Conservation (phyloP, 1,140 invertebrate genomes). For the Neodiprion lecontei region DNA sequence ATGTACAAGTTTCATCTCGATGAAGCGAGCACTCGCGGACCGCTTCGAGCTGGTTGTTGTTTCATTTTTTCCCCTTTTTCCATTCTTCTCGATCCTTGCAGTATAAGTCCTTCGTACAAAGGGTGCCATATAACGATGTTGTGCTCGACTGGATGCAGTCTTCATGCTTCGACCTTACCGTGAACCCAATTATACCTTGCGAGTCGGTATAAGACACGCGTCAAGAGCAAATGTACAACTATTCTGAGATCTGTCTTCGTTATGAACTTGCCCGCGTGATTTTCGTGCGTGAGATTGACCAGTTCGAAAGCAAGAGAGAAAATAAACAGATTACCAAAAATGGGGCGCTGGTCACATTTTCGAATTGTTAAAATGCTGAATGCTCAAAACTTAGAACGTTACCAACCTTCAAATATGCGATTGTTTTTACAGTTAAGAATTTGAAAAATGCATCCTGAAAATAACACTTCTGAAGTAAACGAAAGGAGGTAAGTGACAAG, state of each 20-base stretch:
- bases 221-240: neutral
- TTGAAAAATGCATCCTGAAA: too few relatives aligned
- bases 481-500: too few relatives aligned
- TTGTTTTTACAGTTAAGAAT: too few relatives aligned
- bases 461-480: too few relatives aligned
- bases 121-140: neutral
- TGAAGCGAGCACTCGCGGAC: neutral
- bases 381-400: too few relatives aligned
- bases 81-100: neutral
- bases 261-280: too few relatives aligned
- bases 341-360: too few relatives aligned
- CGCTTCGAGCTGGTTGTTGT: neutral
- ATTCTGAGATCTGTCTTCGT: neutral
- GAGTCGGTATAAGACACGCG: neutral
- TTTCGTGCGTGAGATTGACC: too few relatives aligned
- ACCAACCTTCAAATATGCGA: too few relatives aligned
- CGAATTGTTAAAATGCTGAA: too few relatives aligned
- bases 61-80: neutral
- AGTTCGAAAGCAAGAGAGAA: too few relatives aligned
- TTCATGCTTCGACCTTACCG: neutral
- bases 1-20: neutral
- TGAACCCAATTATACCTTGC: conserved; percentile 2
- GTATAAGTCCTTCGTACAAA: neutral
- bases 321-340: too few relatives aligned
- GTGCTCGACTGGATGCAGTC: neutral